Base-by-base conservation (phyloP, 2,113 vertebrate genomes). In the Arvicanthis niloticus region DNA sequence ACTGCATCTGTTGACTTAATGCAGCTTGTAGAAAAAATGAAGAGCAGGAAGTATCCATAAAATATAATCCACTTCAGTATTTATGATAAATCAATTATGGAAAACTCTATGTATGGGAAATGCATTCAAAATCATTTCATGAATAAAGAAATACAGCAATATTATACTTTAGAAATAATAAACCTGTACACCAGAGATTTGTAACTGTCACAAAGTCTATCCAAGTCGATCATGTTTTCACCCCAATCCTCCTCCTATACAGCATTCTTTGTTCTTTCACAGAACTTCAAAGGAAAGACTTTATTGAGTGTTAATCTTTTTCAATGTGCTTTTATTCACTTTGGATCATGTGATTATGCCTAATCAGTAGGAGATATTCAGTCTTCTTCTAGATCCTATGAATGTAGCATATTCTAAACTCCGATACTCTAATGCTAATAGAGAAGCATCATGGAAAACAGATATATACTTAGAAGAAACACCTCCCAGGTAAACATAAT, bases 31-130 rank as follows among this genome's bases (percentile, higher is more conserved):
- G 81, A 62, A 80, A 82, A 70, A 97, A 70, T 62, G 58, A 90
- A 85, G 56, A 93, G 48, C 51, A 89, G 56, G 40, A 96, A 88
- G 60, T 73, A 76, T 56, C n/a, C 92, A 77, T 91, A 94, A 97
- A 93, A 85, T 95, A 93, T 53, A 88, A 86, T 93, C 94, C 67
- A 68, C 73, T 96, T 95, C 62, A 42, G 37, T 88, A 72, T 75
- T 89, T 94, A 88, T 85, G 70, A 92, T 93, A 92, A 96, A 93
- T 91, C 81, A 95, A 73, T 89, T 82, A 67, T 65, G 51, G 67
- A 93, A 94, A 67, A 88, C 68, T 21, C 75, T 90, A 67, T 93
- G 48, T 87, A 45, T 78, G 34, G 26, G 8, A 88, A 94, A 86
- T 91, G 40, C 16, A 76, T 75, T 97, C 15, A 75, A 8, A 94